These are phyloP conservation scores for Tethya wilhelma DNA, from an alignment of 37 sponge, comb jelly and placozoan genomes.

Conservation along the genomic window DNA sequence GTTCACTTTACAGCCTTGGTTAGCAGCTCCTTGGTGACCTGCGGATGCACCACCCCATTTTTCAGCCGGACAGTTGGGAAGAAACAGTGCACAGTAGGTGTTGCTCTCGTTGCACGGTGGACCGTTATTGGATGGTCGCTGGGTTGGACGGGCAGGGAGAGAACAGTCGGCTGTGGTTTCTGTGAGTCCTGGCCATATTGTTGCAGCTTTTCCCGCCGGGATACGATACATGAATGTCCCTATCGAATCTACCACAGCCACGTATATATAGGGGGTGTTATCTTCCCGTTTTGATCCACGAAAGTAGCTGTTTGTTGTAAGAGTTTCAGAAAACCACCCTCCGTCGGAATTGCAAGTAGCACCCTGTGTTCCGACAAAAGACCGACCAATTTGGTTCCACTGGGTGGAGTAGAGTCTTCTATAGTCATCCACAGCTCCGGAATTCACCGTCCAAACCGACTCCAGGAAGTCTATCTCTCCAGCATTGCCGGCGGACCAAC, in stretches of 20 bases:
- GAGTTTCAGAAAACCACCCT: constrained; percentile 29
- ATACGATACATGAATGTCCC: constrained; percentile 48
- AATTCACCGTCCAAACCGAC: constrained; percentile 37
- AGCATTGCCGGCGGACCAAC: too few species aligned
- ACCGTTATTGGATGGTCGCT: constrained; percentile 22
- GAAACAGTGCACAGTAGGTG: constrained; percentile 46
- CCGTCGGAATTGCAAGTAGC: constrained; percentile 45
- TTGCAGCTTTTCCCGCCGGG: neutral
- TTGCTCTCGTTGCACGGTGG: constrained; percentile 32
- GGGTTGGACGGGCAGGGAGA: constrained; percentile 12
- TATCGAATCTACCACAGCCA: constrained; percentile 35
- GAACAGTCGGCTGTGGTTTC: constrained; percentile 29
- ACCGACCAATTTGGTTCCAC: constrained; percentile 55
- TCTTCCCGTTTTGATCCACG: constrained; percentile 36
- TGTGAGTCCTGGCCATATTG: constrained; percentile 41
- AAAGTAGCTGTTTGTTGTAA: constrained; percentile 42
- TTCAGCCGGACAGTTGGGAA: constrained; percentile 41
- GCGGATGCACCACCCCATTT: constrained; percentile 35
- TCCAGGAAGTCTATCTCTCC: constrained; percentile 58
- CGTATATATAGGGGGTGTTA: constrained; percentile 27
- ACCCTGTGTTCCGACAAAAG: constrained; percentile 35
- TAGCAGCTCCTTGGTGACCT: constrained; percentile 28
- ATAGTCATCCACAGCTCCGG: constrained; percentile 34
- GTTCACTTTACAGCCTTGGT: constrained; percentile 47
- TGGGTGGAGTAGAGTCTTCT: constrained; percentile 22